Evolutionary conservation across 2,888 invertebrate species (phyloP).

Genomic region (Cephus rjabovi): DNA sequence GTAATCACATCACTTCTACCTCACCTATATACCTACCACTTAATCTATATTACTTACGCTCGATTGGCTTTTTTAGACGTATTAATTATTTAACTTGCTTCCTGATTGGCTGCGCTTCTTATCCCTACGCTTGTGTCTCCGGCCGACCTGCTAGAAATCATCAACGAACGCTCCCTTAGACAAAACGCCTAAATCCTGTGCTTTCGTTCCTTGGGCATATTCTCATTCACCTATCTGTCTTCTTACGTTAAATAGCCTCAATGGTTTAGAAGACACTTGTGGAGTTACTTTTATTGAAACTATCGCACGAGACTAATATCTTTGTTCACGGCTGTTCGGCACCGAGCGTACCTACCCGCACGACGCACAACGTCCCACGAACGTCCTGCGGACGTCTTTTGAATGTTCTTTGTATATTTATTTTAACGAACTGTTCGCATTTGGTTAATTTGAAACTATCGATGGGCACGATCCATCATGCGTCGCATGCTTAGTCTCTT

Average conservation of each 20-base stretch:
- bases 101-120: neutral
- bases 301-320: neutral
- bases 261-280: neutral
- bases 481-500: neutral
- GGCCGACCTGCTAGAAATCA: neutral
- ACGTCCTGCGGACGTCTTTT: neutral
- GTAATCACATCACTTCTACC: constrained; percentile 86
- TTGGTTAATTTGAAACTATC: neutral
- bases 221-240: neutral
- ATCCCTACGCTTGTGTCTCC: neutral
- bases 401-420: neutral
- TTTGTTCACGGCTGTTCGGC: neutral
- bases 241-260: neutral
- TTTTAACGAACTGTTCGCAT: neutral
- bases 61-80: neutral
- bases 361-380: neutral
- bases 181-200: neutral
- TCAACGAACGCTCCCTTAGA: neutral
- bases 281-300: neutral
- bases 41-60: constrained; percentile 25
- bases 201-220: neutral
- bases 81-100: constrained; percentile 6
- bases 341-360: neutral
- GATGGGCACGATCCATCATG: neutral
- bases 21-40: constrained; percentile 64